A percentile compares a stretch with the other conserved stretches of the same genome.
Evolutionary conservation across 2,113 vertebrate species (phyloP).

Genomic region (Megaceryle torquata): DNA sequence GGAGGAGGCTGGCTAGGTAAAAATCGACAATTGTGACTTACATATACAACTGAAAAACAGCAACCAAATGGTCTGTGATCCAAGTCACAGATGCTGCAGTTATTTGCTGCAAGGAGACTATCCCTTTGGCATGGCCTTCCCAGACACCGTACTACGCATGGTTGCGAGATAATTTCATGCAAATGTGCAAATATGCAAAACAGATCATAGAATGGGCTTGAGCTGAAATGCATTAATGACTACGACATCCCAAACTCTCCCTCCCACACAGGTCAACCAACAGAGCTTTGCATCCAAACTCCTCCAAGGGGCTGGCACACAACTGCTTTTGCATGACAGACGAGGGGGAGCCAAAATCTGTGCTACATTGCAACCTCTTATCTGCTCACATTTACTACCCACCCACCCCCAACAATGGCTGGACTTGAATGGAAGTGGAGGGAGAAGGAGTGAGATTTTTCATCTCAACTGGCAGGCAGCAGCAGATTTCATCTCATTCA

Average conservation of each 20-base stretch:
- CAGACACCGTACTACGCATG: not conserved
- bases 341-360: not conserved
- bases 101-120: not conserved
- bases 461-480: not conserved
- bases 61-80: not conserved
- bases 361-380: not conserved
- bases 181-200: not conserved
- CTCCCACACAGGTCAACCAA: not conserved
- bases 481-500: not conserved
- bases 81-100: not conserved
- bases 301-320: not conserved
- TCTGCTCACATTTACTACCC: not conserved
- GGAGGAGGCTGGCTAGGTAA: not conserved
- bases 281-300: not conserved
- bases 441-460: not conserved
- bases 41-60: not conserved
- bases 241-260: not conserved
- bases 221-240: not conserved
- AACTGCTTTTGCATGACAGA: not conserved
- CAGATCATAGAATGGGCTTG: not conserved
- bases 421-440: not conserved
- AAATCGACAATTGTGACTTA: not conserved
- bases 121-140: not conserved
- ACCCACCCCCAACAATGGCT: not conserved
- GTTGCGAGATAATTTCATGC: not conserved